A percentile compares a stretch with the other conserved stretches of the same genome.
Evolutionary conservation across 2,888 invertebrate species (phyloP).

Genomic region (Harpagoxenus sublaevis): DNA sequence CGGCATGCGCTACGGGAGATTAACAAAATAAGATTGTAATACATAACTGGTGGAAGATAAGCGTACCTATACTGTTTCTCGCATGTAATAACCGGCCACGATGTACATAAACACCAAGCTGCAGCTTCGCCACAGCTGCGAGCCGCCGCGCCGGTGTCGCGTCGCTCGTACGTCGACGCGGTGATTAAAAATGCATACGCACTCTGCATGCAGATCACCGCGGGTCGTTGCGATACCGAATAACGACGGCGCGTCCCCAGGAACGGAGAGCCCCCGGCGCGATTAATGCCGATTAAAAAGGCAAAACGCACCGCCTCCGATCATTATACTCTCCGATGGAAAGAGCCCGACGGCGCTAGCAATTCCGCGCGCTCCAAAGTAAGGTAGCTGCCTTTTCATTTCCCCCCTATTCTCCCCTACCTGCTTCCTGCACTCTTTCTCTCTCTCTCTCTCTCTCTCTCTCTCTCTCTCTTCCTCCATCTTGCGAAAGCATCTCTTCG

Average conservation of each 20-base stretch:
- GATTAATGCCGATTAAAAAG: constrained; percentile 82
- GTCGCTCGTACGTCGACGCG: constrained; percentile 31
- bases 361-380: constrained; percentile 80
- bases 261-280: constrained; percentile 71
- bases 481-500: constrained; percentile 16
- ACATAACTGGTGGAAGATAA: constrained; percentile 13
- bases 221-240: constrained; percentile 62
- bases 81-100: constrained; percentile 38
- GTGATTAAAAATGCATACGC: constrained; percentile 61
- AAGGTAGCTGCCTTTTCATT: constrained; percentile 75
- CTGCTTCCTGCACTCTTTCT: constrained; percentile 22
- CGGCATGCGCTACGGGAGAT: constrained; percentile 19
- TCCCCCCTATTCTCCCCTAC: constrained; percentile 44
- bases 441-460: constrained; percentile 24
- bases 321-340: constrained; percentile 74
- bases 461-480: constrained; percentile 27
- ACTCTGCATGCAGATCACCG: constrained; percentile 69
- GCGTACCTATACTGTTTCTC: background rate
- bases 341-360: constrained; percentile 68
- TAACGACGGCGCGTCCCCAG: constrained; percentile 48
- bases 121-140: constrained; percentile 12
- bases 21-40: constrained; percentile 47
- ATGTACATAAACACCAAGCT: constrained; percentile 31
- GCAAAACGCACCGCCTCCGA: constrained; percentile 78
- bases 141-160: constrained; percentile 27